Conservation (phyloP, 2,797 vertebrate genomes). For the Parauchenoglanis ngamensis region DNA sequence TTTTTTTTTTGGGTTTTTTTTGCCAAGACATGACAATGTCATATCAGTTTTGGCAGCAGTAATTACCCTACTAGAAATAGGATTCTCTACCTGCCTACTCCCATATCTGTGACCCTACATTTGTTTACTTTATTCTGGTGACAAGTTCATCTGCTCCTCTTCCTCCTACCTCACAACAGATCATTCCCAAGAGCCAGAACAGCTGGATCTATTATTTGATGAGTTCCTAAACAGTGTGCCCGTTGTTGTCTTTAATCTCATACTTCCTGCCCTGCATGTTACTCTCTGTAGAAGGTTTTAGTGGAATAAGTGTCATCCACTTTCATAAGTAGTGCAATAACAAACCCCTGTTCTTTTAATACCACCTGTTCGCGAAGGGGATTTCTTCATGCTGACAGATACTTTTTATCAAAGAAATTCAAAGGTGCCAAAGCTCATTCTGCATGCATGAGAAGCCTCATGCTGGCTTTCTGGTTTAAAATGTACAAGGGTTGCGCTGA, state of each 20-base stretch:
- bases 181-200: conserved; percentile 41
- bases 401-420: conserved; percentile 50
- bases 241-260: conserved; percentile 39
- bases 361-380: conserved; percentile 35
- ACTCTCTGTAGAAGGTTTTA: conserved; percentile 34
- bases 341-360: conserved; percentile 43
- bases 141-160: conserved; percentile 48
- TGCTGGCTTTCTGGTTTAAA: conserved; percentile 44
- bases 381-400: conserved; percentile 45
- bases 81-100: conserved; percentile 32
- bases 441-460: conserved; percentile 47
- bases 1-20: background rate
- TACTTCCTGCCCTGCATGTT: conserved; percentile 35
- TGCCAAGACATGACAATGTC: conserved; percentile 44
- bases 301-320: conserved; percentile 29
- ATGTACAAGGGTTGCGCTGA: conserved; percentile 50
- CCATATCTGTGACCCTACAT: conserved; percentile 38
- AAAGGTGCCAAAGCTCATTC: conserved; percentile 53
- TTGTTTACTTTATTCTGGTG: conserved; percentile 20
- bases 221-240: conserved; percentile 40
- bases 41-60: conserved; percentile 40
- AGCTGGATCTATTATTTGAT: conserved; percentile 35
- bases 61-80: conserved; percentile 40
- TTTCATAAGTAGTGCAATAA: conserved; percentile 47
- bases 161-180: conserved; percentile 44